Conservation (phyloP, 2,888 invertebrate species). For the Horisme vitalbata region DNA sequence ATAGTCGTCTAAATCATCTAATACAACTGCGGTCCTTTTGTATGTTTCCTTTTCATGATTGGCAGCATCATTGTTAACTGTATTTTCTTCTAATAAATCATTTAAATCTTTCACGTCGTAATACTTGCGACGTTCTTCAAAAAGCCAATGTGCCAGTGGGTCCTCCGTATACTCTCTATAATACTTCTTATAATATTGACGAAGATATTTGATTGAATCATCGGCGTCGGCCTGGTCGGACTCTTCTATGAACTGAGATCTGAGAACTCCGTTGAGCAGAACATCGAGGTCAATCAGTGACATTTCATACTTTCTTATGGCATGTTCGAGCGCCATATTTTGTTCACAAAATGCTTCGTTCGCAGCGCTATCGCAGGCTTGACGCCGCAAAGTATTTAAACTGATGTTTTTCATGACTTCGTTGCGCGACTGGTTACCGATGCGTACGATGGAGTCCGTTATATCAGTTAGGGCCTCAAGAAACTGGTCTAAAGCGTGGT, state of each 20-base stretch:
- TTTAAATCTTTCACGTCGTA: slow-evolving; percentile 23
- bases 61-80: slow-evolving; percentile 22
- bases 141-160: slow-evolving; percentile 55
- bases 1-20: slow-evolving; percentile 43
- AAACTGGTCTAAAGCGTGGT: slow-evolving; percentile 94
- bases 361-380: slow-evolving; percentile 6
- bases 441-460: slow-evolving; percentile 84
- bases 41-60: slow-evolving; percentile 38
- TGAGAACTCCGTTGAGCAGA: slow-evolving; percentile 49
- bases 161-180: slow-evolving; percentile 30
- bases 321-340: slow-evolving; percentile 40
- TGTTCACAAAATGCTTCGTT: slow-evolving; percentile 42
- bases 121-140: slow-evolving; percentile 42
- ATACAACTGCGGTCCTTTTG: slow-evolving; percentile 40
- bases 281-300: slow-evolving; percentile 46
- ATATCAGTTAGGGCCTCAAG: slow-evolving; percentile 85
- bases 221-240: slow-evolving; percentile 34
- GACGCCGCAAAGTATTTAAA: slow-evolving; percentile 58
- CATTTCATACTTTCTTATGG: slow-evolving; percentile 40
- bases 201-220: slow-evolving; percentile 33
- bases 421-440: slow-evolving; percentile 87
- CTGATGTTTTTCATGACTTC: slow-evolving; percentile 67
- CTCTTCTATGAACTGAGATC: slow-evolving; percentile 31
- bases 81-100: slow-evolving; percentile 32
- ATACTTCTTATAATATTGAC: slow-evolving; percentile 33